These are phyloP conservation scores for Monochamus alternatus DNA, from an alignment of 2,888 invertebrate species.

Conservation along the genomic window DNA sequence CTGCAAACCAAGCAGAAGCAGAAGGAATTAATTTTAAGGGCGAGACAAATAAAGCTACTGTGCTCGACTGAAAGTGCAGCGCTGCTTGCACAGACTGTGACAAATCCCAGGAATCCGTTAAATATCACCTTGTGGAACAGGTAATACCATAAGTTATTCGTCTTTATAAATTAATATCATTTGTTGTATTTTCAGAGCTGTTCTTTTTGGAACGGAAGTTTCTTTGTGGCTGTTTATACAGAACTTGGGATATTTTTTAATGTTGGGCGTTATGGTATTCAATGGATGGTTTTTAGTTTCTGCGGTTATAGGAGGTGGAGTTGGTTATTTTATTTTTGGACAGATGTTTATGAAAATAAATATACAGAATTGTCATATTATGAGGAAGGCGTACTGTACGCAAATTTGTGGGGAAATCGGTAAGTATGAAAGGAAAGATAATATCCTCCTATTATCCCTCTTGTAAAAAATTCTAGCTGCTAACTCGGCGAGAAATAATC, in stretches of 20 bases:
- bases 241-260: slow-evolving; percentile 79
- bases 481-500: slow-evolving; percentile 49
- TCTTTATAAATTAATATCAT: slow-evolving; percentile 20
- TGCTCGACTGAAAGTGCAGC: slow-evolving; percentile 70
- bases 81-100: slow-evolving; percentile 65
- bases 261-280: slow-evolving; percentile 84
- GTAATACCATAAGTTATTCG: slow-evolving; percentile 43
- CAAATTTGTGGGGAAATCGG: slow-evolving; percentile 71
- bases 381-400: slow-evolving; percentile 70
- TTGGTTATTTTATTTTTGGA: slow-evolving; percentile 76
- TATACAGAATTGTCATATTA: slow-evolving; percentile 71
- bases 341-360: slow-evolving; percentile 73
- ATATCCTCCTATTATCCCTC: slow-evolving; percentile 27
- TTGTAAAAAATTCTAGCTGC: slow-evolving; percentile 47
- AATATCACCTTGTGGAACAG: slow-evolving; percentile 62
- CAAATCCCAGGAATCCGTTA: slow-evolving; percentile 58
- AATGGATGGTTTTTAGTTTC: slow-evolving; percentile 80
- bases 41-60: slow-evolving; percentile 65
- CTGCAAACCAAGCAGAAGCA: slow-evolving; percentile 71
- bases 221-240: slow-evolving; percentile 66
- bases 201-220: slow-evolving; percentile 64
- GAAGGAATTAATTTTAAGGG: slow-evolving; percentile 64
- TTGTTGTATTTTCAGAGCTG: slow-evolving; percentile 59
- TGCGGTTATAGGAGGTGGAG: slow-evolving; percentile 76
- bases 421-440: slow-evolving; percentile 12